Percentiles rank a stretch among this genome's conserved stretches.
Evolutionary conservation across 1,140 invertebrate genomes (phyloP).

Genomic region (Zaprionus lachaisei): DNA sequence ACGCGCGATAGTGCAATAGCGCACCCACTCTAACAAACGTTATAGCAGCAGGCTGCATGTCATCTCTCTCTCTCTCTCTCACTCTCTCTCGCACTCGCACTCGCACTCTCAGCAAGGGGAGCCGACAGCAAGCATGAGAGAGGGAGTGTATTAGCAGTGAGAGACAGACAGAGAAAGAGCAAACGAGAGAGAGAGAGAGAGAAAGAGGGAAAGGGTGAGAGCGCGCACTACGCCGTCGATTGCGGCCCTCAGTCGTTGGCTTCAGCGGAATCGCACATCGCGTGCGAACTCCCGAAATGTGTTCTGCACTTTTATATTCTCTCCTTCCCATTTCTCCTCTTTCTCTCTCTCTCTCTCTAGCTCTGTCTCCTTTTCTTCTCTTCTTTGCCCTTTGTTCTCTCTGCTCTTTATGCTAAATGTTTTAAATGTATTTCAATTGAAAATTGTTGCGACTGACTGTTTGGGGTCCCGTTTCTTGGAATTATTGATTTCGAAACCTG

Average conservation of each 20-base stretch:
- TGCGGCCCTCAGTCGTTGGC: slow-evolving; percentile 15
- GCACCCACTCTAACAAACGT: slow-evolving; percentile 22
- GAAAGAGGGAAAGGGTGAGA: not conserved
- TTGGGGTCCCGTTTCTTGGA: slow-evolving; percentile 14
- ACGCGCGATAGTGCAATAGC: slow-evolving; percentile 39
- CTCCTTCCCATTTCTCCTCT: slow-evolving; percentile 13
- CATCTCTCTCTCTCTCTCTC: not conserved
- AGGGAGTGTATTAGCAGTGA: not conserved
- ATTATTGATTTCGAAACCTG: slow-evolving; percentile 28
- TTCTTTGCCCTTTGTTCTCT: slow-evolving; percentile 13
- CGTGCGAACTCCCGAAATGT: slow-evolving; percentile 42
- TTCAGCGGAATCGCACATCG: slow-evolving; percentile 37
- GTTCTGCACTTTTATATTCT: slow-evolving; percentile 28
- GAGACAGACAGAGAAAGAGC: not conserved
- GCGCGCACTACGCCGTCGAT: not conserved
- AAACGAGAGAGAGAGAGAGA: not conserved
- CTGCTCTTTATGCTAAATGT: not conserved
- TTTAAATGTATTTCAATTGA: slow-evolving; percentile 41
- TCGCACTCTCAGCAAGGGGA: not conserved
- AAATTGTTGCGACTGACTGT: slow-evolving; percentile 27
- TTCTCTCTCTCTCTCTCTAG: not conserved
- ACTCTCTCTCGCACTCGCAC: not conserved
- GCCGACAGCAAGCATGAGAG: not conserved
- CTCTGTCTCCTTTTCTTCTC: not conserved
- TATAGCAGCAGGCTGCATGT: not conserved